These are phyloP conservation scores for Alligator sinensis DNA, from an alignment of 2,113 vertebrate genomes.

Conservation along the genomic window DNA sequence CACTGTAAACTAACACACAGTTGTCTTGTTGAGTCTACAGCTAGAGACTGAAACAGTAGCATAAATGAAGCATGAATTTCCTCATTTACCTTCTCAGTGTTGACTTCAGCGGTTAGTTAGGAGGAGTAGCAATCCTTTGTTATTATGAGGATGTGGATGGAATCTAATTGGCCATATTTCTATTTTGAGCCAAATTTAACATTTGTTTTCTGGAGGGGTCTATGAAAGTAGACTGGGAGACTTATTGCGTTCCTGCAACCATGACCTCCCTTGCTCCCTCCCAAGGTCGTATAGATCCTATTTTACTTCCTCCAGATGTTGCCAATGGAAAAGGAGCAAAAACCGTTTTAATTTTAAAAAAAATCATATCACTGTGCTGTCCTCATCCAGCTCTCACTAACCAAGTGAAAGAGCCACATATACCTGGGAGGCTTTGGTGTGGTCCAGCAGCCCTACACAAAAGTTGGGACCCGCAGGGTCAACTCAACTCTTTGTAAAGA, in stretches of 20 bases:
- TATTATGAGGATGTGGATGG: neutral
- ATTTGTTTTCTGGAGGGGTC: neutral
- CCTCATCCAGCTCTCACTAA: neutral
- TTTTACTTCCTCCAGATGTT: neutral
- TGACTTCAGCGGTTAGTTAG: neutral
- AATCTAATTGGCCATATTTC: neutral
- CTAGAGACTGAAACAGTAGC: neutral
- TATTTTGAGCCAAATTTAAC: neutral
- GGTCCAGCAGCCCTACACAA: neutral
- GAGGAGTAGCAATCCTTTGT: neutral
- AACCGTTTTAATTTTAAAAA: neutral
- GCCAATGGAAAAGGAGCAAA: neutral
- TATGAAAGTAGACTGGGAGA: neutral
- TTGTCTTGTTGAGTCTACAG: neutral
- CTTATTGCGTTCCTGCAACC: neutral
- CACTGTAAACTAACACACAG: neutral
- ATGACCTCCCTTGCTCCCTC: neutral
- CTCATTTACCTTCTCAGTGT: neutral
- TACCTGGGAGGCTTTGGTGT: neutral
- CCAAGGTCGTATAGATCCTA: neutral
- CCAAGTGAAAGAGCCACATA: neutral
- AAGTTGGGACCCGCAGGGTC: neutral
- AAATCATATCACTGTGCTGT: neutral
- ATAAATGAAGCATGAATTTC: neutral
- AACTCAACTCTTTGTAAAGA: neutral